These are phyloP conservation scores for Aphis craccivora DNA, from an alignment of 1,140 invertebrate species.

Conservation along the genomic window DNA sequence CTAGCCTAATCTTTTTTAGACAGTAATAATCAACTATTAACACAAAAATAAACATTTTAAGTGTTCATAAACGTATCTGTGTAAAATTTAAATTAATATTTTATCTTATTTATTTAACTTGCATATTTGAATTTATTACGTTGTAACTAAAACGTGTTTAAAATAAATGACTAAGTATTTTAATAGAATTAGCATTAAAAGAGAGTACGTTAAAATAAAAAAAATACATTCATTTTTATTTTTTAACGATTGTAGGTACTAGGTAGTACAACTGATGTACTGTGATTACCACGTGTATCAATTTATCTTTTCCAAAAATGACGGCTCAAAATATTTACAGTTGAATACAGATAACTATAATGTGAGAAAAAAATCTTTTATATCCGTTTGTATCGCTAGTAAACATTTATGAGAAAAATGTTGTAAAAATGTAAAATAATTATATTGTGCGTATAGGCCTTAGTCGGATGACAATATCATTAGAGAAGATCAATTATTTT, in stretches of 20 bases:
- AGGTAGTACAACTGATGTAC: no score
- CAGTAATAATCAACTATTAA: neutral
- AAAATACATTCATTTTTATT: neutral
- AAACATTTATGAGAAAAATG: neutral
- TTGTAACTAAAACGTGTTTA: neutral
- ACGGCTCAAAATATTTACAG: neutral
- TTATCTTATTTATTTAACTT: neutral
- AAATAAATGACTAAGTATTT: neutral
- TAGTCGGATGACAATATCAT: neutral
- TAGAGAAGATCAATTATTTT: slow-evolving; percentile 49
- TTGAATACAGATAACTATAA: neutral
- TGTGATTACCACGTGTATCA: neutral
- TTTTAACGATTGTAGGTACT: neutral
- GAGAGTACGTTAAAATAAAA: neutral
- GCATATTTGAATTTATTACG: neutral
- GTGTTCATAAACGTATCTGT: neutral
- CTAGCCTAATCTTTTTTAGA: neutral
- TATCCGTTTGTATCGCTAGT: neutral
- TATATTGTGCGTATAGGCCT: neutral
- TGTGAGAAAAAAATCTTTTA: neutral
- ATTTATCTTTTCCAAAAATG: slow-evolving; percentile 1
- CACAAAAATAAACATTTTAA: neutral
- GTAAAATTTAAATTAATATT: neutral
- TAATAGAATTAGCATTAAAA: neutral
- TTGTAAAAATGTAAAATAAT: neutral